phyloP scores from a whole-genome alignment of 2,113 vertebrate genomes.

The Fregata magnificens region DNA sequence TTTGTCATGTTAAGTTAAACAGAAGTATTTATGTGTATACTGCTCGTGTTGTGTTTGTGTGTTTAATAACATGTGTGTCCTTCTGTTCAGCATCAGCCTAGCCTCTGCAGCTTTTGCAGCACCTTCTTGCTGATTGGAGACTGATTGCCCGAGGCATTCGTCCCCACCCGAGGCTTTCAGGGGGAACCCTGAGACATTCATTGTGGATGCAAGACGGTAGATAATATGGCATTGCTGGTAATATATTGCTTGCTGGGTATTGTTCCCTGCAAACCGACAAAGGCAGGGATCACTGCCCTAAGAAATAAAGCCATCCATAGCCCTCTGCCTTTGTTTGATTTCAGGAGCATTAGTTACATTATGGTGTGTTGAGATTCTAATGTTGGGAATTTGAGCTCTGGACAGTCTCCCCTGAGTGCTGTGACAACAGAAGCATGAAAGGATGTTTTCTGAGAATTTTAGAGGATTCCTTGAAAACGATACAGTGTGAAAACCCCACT shows the following conservation, averaged over 20 bases:
- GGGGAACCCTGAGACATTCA: constrained; percentile 22
- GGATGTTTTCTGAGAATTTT: constrained; percentile 44
- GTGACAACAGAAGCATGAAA: constrained; percentile 49
- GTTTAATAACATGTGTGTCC: background rate
- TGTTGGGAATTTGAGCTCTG: constrained; percentile 39
- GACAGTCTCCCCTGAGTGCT: constrained; percentile 29
- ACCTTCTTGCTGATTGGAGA: constrained; percentile 15
- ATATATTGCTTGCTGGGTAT: constrained; percentile 28
- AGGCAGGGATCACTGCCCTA: constrained; percentile 57
- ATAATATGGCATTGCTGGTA: constrained; percentile 32
- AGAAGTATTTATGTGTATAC: background rate
- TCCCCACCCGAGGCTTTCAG: constrained; percentile 41
- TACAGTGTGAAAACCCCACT: constrained; percentile 11
- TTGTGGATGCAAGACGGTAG: constrained; percentile 31
- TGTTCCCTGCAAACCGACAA: constrained; percentile 45
- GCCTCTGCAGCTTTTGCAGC: constrained; percentile 1
- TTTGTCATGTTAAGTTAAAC: constrained; percentile 35
- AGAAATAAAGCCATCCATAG: constrained; percentile 47
- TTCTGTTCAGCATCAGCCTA: background rate
- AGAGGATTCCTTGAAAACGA: constrained; percentile 40
- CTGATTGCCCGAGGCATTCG: constrained; percentile 1
- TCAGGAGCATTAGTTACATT: constrained; percentile 40
- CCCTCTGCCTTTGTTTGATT: constrained; percentile 61
- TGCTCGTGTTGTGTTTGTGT: background rate
- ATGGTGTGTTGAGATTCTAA: constrained; percentile 38